Percentiles rank a stretch among this genome's conserved stretches.
Evolutionary conservation across 2,113 vertebrate species (phyloP).

Genomic region (Suncus etruscus): DNA sequence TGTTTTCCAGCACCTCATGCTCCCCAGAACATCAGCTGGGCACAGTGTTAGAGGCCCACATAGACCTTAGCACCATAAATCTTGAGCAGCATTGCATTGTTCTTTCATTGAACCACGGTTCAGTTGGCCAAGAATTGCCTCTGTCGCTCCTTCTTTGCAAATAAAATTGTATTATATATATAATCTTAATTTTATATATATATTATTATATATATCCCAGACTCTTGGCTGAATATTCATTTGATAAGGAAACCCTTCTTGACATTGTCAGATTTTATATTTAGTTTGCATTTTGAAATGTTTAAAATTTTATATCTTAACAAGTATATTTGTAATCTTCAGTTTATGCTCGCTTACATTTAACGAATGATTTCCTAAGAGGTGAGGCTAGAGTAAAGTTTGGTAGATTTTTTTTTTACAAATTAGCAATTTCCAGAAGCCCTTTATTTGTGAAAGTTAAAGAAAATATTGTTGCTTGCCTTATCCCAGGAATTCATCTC

Average conservation of each 20-base stretch:
- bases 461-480: conserved; percentile 75
- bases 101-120: too few relatives aligned
- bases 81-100: too few relatives aligned
- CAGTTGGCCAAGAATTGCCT: too few relatives aligned
- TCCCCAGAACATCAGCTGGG: too few relatives aligned
- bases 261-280: neutral
- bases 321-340: conserved; percentile 34
- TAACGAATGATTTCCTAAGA: conserved; percentile 57
- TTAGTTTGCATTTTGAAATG: conserved; percentile 42
- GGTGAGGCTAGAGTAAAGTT: neutral
- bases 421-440: conserved; percentile 21
- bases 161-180: too few relatives aligned
- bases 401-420: neutral
- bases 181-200: too few relatives aligned
- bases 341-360: conserved; percentile 14
- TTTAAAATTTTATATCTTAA: conserved; percentile 40
- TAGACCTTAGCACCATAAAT: too few relatives aligned
- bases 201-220: too few relatives aligned
- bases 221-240: neutral
- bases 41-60: too few relatives aligned
- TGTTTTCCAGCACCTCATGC: too few relatives aligned
- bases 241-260: neutral
- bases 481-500: conserved; percentile 68
- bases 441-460: conserved; percentile 68
- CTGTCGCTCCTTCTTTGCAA: too few relatives aligned